Evolutionary conservation across 2,797 vertebrate genomes (phyloP), one percentile per base, ranked within the genome.

Genomic region (Meriones psammophilus): DNA sequence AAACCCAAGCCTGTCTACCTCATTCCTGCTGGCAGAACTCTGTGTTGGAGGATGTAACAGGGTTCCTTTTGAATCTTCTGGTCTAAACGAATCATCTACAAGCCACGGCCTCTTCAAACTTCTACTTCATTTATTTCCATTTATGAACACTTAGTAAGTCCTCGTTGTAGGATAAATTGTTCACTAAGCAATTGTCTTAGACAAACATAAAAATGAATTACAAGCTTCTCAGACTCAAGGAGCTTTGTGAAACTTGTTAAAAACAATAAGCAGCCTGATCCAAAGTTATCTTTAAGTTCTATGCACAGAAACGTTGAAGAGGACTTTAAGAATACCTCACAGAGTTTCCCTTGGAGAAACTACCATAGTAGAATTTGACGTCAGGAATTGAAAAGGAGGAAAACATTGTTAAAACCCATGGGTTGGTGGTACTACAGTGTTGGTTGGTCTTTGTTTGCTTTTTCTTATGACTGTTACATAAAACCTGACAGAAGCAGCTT

Each of bases 131-230:
- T 89, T 69, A 69, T 83, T 78, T 96, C 46, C 6, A 20, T 85
- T 92, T 88, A 36, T 80, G 79, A 92, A 56, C 3, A 58, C 50
- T 58, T 62, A 58, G 36, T 58, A 62, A 58, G 33, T 42, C 62
- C n/a, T 56, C n/a, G 10, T 39, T 26, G 1, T 6, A 30, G n/a
- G 39, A 42, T 22, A 24, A 36, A 36, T 58, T 24, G 14, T 6
- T 85, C 30, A 30, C 66, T 66, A 80, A 24, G 6, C 36, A 20
- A 9, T 73, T 83, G 56, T 50, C 56, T 68, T 94, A 24, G 5
- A 81, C 60, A 96, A 88, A 77, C 28, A 36, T 39, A 71, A 94
- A 83, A 81, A n/a, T 62, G 17, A 80, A 76, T n/a, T 86, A 33
- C 28, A 46, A 36, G 9, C n/a, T 46, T 36, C 42, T 76, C 15